Evolutionary conservation across 2,888 invertebrate genomes (phyloP).

Genomic region (Apocheima hispidaria): DNA sequence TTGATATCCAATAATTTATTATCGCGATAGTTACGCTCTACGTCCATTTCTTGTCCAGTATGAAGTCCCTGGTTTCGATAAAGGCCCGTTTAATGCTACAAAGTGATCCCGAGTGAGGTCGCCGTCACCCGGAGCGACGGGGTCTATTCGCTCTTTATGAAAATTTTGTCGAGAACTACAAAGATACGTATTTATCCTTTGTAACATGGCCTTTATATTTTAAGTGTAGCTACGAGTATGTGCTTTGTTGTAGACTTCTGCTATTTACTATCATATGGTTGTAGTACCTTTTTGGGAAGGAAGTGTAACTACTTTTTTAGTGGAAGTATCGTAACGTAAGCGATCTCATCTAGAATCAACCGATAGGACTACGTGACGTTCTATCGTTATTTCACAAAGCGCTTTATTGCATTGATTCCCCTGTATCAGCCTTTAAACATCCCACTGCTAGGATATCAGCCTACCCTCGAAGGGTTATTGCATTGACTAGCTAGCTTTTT

Average conservation of each 20-base stretch:
- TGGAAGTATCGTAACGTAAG: too few species aligned
- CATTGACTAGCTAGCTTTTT: too few species aligned
- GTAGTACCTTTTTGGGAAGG: not conserved
- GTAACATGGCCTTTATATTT: constrained; percentile 21
- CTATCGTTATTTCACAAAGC: too few species aligned
- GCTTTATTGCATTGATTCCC: too few species aligned
- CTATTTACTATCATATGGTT: not conserved
- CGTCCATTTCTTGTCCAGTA: constrained; percentile 53
- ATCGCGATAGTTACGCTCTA: constrained; percentile 51
- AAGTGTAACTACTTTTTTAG: not conserved
- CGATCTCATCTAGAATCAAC: too few species aligned
- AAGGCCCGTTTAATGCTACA: constrained; percentile 77
- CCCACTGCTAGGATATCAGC: too few species aligned
- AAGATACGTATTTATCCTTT: constrained; percentile 35
- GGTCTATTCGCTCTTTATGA: constrained; percentile 71
- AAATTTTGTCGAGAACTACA: constrained; percentile 67
- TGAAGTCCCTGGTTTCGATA: constrained; percentile 59
- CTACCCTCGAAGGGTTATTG: too few species aligned
- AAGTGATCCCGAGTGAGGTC: constrained; percentile 69
- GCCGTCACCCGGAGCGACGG: constrained; percentile 76
- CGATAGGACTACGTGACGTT: too few species aligned
- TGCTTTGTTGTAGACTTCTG: not conserved
- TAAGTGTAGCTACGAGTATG: constrained; percentile 7
- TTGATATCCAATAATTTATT: not conserved
- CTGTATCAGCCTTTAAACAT: too few species aligned